Evolutionary conservation across 2,797 vertebrate genomes (phyloP).

Genomic region (Poeciliopsis presidionis): DNA sequence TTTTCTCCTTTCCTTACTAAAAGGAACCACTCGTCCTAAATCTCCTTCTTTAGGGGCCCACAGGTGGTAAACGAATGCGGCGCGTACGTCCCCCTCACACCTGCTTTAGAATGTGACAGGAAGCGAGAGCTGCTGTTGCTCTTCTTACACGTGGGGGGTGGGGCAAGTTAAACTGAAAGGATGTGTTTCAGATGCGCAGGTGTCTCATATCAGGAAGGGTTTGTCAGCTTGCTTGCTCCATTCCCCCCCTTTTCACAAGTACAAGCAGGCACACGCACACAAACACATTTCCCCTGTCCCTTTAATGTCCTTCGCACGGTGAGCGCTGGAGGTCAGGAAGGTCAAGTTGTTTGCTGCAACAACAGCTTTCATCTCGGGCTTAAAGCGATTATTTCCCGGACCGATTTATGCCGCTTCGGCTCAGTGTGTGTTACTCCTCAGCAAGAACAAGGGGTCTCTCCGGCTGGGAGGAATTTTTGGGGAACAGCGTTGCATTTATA

Average conservation of each 20-base stretch:
- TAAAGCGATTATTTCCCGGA: slow-evolving; percentile 32
- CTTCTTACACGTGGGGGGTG: neutral
- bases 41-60: neutral
- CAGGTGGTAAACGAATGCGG: neutral
- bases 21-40: neutral
- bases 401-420: slow-evolving; percentile 3
- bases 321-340: slow-evolving; percentile 49
- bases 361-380: slow-evolving; percentile 56
- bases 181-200: slow-evolving; percentile 8
- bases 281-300: neutral
- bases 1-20: neutral
- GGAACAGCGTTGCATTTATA: slow-evolving; percentile 8
- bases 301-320: slow-evolving; percentile 32
- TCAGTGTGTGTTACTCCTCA: slow-evolving; percentile 26
- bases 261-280: neutral
- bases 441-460: slow-evolving; percentile 29
- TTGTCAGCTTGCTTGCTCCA: slow-evolving; percentile 6
- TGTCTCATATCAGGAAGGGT: slow-evolving; percentile 17
- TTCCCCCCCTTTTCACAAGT: neutral
- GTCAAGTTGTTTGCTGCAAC: slow-evolving; percentile 44
- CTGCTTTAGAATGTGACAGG: neutral
- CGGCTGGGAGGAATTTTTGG: slow-evolving; percentile 19
- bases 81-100: too few relatives aligned
- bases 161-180: neutral
- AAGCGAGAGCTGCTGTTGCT: neutral